A percentile compares a stretch with the other conserved stretches of the same genome.
Evolutionary conservation across 2,113 vertebrate species (phyloP).

Genomic region (Scortum barcoo): DNA sequence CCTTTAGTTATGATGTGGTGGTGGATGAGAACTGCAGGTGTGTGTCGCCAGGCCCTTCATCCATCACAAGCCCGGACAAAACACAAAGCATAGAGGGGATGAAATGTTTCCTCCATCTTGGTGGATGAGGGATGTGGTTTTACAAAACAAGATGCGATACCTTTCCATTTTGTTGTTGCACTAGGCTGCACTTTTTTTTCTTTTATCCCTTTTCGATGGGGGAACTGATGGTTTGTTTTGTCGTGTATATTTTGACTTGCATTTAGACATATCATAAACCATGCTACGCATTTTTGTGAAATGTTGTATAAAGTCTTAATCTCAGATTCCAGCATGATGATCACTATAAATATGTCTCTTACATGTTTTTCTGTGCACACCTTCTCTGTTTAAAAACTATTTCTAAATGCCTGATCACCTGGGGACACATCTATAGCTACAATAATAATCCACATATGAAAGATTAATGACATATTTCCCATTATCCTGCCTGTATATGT

Average conservation of each 20-base stretch:
- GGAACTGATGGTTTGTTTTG: background rate
- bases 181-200: conserved; percentile 11
- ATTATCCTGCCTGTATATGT: conserved; percentile 69
- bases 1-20: conserved; percentile 78
- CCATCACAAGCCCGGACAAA: conserved; percentile 75
- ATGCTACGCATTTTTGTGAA: background rate
- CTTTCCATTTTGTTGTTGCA: conserved; percentile 52
- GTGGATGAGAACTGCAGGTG: conserved; percentile 79
- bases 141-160: conserved; percentile 66
- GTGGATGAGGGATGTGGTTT: conserved; percentile 78
- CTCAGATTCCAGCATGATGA: background rate
- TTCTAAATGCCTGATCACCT: conserved; percentile 60
- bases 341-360: conserved; percentile 6
- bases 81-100: conserved; percentile 67
- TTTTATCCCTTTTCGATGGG: background rate
- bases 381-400: conserved; percentile 46
- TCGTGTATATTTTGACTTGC: conserved; percentile 23
- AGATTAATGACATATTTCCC: conserved; percentile 75
- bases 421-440: conserved; percentile 61
- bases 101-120: conserved; percentile 74
- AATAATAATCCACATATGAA: conserved; percentile 73
- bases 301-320: conserved; percentile 22
- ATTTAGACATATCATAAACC: background rate
- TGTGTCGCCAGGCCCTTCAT: conserved; percentile 75
- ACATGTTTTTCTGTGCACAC: conserved; percentile 22